Evolutionary conservation across 1,140 invertebrate species (phyloP).

Genomic region (Stenopsyche tienmushanensis): DNA sequence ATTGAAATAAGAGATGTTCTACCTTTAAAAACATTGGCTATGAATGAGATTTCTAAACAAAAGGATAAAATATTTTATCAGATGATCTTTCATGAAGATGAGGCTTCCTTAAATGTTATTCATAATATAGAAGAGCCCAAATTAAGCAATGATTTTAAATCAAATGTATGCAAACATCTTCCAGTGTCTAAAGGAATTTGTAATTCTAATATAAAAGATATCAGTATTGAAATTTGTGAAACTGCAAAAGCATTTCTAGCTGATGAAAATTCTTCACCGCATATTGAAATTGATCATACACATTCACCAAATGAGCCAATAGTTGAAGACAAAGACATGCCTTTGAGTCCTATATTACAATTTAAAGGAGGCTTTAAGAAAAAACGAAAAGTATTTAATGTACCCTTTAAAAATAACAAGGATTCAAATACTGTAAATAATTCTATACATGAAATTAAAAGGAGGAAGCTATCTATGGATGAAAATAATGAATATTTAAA

Average conservation of each 20-base stretch:
- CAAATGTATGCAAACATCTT: too few relatives aligned
- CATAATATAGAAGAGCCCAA: too few relatives aligned
- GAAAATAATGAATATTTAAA: not conserved
- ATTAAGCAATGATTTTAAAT: too few relatives aligned
- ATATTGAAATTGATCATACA: not conserved
- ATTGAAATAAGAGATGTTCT: too few relatives aligned
- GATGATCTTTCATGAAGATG: too few relatives aligned
- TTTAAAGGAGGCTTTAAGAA: slow-evolving; percentile 47
- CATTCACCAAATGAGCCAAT: not conserved
- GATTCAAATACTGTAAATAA: slow-evolving; percentile 14
- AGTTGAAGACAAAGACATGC: slow-evolving; percentile 44
- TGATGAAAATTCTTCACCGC: slow-evolving; percentile 42
- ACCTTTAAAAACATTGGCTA: too few relatives aligned
- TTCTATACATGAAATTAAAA: not conserved
- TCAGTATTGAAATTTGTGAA: slow-evolving; percentile 48
- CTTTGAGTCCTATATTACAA: slow-evolving; percentile 51
- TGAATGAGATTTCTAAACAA: too few relatives aligned
- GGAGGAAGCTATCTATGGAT: not conserved
- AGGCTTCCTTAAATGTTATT: too few relatives aligned
- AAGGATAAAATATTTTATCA: too few relatives aligned
- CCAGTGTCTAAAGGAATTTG: too few relatives aligned
- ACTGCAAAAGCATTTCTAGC: slow-evolving; percentile 44
- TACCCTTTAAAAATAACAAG: slow-evolving; percentile 28
- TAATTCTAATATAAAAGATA: too few relatives aligned
- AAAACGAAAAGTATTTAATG: slow-evolving; percentile 47